phyloP scores from a whole-genome alignment of 2,113 vertebrate genomes.

The Puntigrus tetrazona region DNA sequence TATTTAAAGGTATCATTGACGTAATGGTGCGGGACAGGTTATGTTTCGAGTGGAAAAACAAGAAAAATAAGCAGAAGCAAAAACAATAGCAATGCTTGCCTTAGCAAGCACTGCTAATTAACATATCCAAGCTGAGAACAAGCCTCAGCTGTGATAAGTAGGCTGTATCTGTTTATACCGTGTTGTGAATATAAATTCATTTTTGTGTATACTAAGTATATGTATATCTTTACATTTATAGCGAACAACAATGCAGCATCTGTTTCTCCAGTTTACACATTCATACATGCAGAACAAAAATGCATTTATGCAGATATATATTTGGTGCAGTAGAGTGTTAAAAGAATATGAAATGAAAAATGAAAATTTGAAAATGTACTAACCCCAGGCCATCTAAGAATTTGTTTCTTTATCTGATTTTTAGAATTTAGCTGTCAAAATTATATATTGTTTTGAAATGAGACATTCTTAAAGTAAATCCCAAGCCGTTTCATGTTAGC shows the following conservation, averaged over 20 bases:
- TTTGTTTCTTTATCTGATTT: too few species aligned
- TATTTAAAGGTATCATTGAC: background rate
- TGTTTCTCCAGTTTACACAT: background rate
- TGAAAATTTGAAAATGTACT: too few species aligned
- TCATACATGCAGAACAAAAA: background rate
- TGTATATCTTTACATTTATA: background rate
- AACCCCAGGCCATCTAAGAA: too few species aligned
- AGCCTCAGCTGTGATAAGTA: conserved; percentile 4
- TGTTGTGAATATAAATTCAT: background rate
- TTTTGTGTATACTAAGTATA: too few species aligned
- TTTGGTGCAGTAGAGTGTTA: background rate
- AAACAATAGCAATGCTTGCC: conserved; percentile 6
- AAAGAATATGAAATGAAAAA: background rate
- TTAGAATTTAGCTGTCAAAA: too few species aligned
- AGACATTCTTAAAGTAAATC: too few species aligned
- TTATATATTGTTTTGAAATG: too few species aligned
- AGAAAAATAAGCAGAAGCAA: background rate
- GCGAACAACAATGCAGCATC: background rate
- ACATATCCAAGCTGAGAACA: conserved; percentile 2
- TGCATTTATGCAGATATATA: background rate
- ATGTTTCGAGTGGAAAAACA: background rate
- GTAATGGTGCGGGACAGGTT: background rate
- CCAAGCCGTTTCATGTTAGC: too few species aligned
- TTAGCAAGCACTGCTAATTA: conserved; percentile 1
- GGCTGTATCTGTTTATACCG: conserved; percentile 1